phyloP scores from a whole-genome alignment of 2,797 vertebrate species.

The Carapus acus region DNA sequence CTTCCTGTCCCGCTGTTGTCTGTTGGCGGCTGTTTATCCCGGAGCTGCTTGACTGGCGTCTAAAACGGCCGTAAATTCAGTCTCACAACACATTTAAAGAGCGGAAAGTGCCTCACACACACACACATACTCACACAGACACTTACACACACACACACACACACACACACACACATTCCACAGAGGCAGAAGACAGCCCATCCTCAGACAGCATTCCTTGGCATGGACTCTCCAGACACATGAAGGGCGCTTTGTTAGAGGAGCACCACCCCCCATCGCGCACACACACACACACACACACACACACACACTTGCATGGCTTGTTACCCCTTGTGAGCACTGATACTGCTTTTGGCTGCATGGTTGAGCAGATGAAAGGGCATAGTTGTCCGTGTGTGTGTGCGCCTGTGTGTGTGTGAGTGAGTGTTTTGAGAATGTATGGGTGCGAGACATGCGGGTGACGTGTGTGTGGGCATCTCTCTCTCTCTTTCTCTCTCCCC shows the following conservation, averaged over 20 bases:
- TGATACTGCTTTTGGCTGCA: slow-evolving; percentile 45
- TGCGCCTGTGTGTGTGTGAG: slow-evolving; percentile 4
- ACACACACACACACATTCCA: slow-evolving; percentile 53
- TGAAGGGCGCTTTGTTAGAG: slow-evolving; percentile 71
- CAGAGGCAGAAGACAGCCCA: slow-evolving; percentile 58
- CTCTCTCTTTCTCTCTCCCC: slow-evolving; percentile 10
- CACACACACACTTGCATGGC: slow-evolving; percentile 28
- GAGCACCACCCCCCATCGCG: slow-evolving; percentile 21
- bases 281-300: slow-evolving; percentile 11
- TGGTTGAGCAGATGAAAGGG: slow-evolving; percentile 44
- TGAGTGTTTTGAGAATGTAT: not conserved
- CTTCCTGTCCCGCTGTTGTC: slow-evolving; percentile 13
- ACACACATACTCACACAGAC: slow-evolving; percentile 11
- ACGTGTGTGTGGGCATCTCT: slow-evolving; percentile 39
- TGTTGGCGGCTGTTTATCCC: not conserved
- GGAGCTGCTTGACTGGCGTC: not conserved
- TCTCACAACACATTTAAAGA: slow-evolving; percentile 1
- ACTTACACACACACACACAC: slow-evolving; percentile 26
- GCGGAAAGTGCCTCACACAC: not conserved
- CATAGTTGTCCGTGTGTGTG: slow-evolving; percentile 12
- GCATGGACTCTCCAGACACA: slow-evolving; percentile 61
- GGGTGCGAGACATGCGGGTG: slow-evolving; percentile 23
- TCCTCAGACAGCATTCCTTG: slow-evolving; percentile 70
- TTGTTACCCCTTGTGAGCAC: slow-evolving; percentile 35
- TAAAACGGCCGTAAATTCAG: not conserved